These are phyloP conservation scores for Aspidiotus destructor DNA, from an alignment of 2,888 invertebrate genomes.

Conservation along the genomic window DNA sequence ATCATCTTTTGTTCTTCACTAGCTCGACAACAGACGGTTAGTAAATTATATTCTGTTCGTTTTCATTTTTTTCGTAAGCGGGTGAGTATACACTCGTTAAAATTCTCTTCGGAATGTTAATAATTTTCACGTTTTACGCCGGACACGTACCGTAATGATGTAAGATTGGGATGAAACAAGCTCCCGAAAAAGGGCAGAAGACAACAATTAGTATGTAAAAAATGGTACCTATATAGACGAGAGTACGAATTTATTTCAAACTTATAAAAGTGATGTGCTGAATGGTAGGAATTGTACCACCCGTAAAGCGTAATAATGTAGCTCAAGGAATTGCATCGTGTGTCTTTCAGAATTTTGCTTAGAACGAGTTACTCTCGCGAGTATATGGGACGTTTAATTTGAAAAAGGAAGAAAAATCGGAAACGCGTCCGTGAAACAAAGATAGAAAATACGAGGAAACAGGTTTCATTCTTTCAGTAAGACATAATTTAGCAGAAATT, in stretches of 20 bases:
- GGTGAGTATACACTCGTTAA: neutral
- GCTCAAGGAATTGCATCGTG: no score
- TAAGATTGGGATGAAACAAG: no score
- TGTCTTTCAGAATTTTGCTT: neutral
- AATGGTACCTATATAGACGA: neutral
- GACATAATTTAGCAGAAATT: neutral
- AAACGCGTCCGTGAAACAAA: no score
- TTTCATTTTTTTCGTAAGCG: neutral
- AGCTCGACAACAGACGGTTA: neutral
- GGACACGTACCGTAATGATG: no score
- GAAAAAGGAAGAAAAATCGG: neutral
- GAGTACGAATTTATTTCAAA: no score
- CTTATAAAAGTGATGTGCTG: no score
- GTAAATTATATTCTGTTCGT: neutral
- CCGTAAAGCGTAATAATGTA: no score
- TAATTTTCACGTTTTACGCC: neutral
- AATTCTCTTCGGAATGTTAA: neutral
- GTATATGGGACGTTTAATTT: neutral
- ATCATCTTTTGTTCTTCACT: slow-evolving; percentile 1
- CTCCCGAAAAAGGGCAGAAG: no score
- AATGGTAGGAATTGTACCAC: no score
- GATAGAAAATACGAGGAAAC: neutral
- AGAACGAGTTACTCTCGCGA: neutral
- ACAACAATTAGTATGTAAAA: neutral
- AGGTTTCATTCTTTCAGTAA: neutral